Base-by-base conservation (phyloP, 2,113 vertebrate genomes). In the Gavia stellata region DNA sequence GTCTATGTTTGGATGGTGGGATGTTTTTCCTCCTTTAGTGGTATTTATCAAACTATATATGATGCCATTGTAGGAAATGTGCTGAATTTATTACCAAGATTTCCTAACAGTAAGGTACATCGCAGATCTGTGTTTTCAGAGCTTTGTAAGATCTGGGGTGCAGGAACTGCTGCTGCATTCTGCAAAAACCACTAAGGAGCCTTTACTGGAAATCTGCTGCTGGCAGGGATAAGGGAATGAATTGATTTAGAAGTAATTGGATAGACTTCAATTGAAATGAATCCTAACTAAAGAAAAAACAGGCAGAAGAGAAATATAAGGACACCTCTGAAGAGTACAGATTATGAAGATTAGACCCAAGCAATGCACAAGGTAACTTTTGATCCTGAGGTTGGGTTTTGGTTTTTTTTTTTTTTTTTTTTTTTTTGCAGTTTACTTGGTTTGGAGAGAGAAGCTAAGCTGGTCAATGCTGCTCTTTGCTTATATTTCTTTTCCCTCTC, bases 221-320 rank as follows among this genome's bases (percentile, higher is more conserved):
- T 92, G 92, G 61, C 74, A 75, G 36, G n/a, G 45, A 31, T 23
- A 53, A 70, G 73, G 91, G 70, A 84, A 50, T 82, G 31, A 89
- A 94, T 81, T 91, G 44, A 89, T 94, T 94, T 72, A 86, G 49
- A 90, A 71, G 45, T 72, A 94, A 79, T 31, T 94, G 91, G 81
- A 82, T 53, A 61, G 49, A 72, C 29, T 95, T 91, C 77, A 89
- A 4, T 17, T 75, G 49, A 94, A 92, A 56, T 81, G 9, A 92
- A 93, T 87, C 40, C 49, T 61, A 75, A 79, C 87, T 66, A 82
- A 94, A 87, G 42, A 67, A 67, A 83, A 94, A 66, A 29, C 36
- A 61, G 21, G 21, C 33, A 72, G 70, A 70, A 86, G 52, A 84
- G 38, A 81, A 74, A 71, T 79, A 0, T 29, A 45, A 91, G 31